Evolutionary conservation across 2,113 vertebrate species (phyloP), one percentile per base, ranked within the genome.

Genomic region (Coturnix japonica): DNA sequence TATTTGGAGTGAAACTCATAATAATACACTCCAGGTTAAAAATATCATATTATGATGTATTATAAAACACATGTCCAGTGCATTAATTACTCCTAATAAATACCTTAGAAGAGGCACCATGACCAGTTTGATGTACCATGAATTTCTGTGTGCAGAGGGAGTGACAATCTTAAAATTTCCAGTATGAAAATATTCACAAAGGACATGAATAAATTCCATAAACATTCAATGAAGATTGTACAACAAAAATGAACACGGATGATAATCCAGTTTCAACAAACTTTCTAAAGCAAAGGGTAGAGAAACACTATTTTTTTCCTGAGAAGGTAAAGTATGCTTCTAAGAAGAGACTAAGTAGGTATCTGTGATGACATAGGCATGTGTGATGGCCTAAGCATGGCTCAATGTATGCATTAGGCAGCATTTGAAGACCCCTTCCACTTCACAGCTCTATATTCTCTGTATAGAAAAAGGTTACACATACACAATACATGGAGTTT

Each of bases 191-290:
- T 37, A n/a, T 9, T 69, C 5, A 19, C 53, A 49, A n/a, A 47
- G 11, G 11, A 26, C 0, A 0, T 59, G 26, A 81, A 41, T 78
- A 51, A 2, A 4, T 63, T 46, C 15, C 4, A 25, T 51, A 25
- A 30, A 22, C 7, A 30, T 43, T 53, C 21, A 53, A 10, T 33
- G 60, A 4, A 64, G 16, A 31, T 5, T 51, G 44, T 9, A 80
- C 7, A 67, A 12, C 26, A 49, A 57, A 81, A 41, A 67, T 79
- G 39, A 51, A 81, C 9, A 17, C n/a, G 46, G 35, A 35, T 63
- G n/a, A 63, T 59, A 2, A 19, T 30, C 18, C 46, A 64, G 11
- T 47, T 57, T 56, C 49, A 61, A 22, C 49, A 56, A 77, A 26
- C 18, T 59, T 79, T 43, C 25, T 57, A 46, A 60, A 41, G 8